Conservation (phyloP, 1,140 invertebrate species). For the Apis florea region DNA sequence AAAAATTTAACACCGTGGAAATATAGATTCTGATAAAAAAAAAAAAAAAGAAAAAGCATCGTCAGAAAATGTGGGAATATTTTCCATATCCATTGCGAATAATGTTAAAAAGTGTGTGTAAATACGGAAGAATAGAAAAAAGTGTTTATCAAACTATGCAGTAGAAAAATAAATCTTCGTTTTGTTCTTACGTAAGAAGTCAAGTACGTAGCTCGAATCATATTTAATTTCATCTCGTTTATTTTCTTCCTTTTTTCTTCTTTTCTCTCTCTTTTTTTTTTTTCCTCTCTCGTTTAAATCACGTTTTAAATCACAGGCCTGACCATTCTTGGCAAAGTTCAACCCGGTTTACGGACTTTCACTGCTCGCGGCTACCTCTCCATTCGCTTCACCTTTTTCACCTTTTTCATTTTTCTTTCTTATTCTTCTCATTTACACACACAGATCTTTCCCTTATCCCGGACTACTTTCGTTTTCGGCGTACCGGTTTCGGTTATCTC, state of each 20-base stretch:
- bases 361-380: constrained; percentile 65
- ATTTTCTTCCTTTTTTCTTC: constrained; percentile 17
- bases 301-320: constrained; percentile 42
- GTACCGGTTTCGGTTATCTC: neutral
- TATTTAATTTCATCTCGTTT: constrained; percentile 45
- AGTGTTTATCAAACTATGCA: no score
- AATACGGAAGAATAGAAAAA: no score
- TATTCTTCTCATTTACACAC: constrained; percentile 3
- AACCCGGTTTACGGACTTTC: constrained; percentile 63
- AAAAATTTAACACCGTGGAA: no score
- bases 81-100: no score
- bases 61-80: no score
- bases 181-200: constrained; percentile 46
- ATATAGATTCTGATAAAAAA: no score
- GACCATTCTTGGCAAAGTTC: constrained; percentile 68
- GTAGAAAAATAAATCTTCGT: constrained; percentile 16
- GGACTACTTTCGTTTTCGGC: constrained; percentile 41
- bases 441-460: neutral
- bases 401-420: constrained; percentile 5
- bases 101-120: no score
- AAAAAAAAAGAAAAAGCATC: no score
- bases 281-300: neutral
- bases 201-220: constrained; percentile 19
- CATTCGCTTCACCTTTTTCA: constrained; percentile 15
- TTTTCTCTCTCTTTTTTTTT: no score